Base-by-base conservation (phyloP, 2,797 vertebrate genomes). In the Rhodeus uyekii region DNA sequence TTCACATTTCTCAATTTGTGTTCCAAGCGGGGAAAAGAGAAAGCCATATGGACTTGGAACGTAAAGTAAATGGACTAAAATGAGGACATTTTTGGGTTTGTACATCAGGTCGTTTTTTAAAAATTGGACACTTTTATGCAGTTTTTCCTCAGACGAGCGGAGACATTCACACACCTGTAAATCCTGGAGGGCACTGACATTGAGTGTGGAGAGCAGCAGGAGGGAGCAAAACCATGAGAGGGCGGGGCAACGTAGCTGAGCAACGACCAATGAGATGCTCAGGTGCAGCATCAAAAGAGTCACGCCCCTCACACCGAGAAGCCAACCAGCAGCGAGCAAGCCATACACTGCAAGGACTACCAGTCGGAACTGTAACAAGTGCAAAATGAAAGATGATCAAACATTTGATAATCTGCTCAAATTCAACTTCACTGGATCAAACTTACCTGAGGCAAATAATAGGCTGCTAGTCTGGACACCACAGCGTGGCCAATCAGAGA, bases 201-300 rank as follows among this genome's bases (percentile, higher is more conserved):
- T 94, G 72, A 98, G 91, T 0, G 96, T 96, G 65, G 92, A 94
- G 2, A 99, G 94, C 81, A 99, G 92, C 68, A 96, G 68, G 77
- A 98, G 92, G 63, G 95, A 95, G 79, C 95, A 96, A 72, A 94
- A 60, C 98, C 98, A 99, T 0, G 94, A 96, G 69, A 98, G 85
- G 50, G 89, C 6, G 0, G 95, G 91, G 8, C 91, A 95, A 84
- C 89, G 93, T 82, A 98, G 92, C 85, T 95, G 96, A 64, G 97
- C 97, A 85, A 97, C 94, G 5, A 89, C 90, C 87, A 97, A 98
- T 2, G 95, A 95, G 82, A 97, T 60, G 36, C 85, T 53, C 69
- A 96, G 89, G 81, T 99, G 96, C 32, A 97, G 79, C 68, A 98
- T 89, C 88, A 99, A 90, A 78, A 96, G 85, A 46, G 88, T 87